A percentile compares a stretch with the other conserved stretches of the same genome.
These are phyloP conservation scores for Tridacna crocea DNA, from an alignment of 2,888 invertebrate species.

Conservation along the genomic window DNA sequence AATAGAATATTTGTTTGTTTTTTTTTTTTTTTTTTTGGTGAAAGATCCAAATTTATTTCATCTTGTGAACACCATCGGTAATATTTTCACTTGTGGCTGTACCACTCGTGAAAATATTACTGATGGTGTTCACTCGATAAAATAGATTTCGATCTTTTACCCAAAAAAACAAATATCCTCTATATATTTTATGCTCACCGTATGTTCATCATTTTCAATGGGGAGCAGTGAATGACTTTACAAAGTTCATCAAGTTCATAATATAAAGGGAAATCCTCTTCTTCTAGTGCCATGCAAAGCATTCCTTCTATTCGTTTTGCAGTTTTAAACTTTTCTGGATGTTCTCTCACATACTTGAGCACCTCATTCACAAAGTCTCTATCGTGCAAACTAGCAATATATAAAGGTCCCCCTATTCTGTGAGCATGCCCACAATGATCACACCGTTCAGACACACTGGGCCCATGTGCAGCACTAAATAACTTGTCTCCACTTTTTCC, in stretches of 20 bases:
- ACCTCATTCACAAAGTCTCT: conserved; percentile 90
- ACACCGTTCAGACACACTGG: conserved; percentile 89
- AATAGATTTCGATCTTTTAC: no score
- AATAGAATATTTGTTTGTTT: no score
- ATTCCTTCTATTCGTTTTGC: conserved; percentile 88
- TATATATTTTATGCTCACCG: conserved; percentile 87
- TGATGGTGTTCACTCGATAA: no score
- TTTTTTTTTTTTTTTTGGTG: no score
- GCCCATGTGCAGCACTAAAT: conserved; percentile 80
- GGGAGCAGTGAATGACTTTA: conserved; percentile 87
- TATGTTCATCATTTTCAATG: conserved; percentile 84
- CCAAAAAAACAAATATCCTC: no score
- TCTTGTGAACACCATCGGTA: no score
- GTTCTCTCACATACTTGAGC: conserved; percentile 83
- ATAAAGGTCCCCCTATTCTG: conserved; percentile 96
- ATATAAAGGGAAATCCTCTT: conserved; percentile 92
- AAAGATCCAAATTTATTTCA: no score
- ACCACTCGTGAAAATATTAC: no score
- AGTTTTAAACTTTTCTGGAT: conserved; percentile 87
- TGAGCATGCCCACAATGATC: conserved; percentile 90
- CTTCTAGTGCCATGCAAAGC: conserved; percentile 90
- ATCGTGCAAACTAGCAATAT: conserved; percentile 94
- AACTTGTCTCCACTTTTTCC: neutral
- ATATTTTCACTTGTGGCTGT: no score
- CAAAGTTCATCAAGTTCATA: conserved; percentile 92